Evolutionary conservation across 2,797 vertebrate species (phyloP).

Genomic region (Pogoniulus pusillus): DNA sequence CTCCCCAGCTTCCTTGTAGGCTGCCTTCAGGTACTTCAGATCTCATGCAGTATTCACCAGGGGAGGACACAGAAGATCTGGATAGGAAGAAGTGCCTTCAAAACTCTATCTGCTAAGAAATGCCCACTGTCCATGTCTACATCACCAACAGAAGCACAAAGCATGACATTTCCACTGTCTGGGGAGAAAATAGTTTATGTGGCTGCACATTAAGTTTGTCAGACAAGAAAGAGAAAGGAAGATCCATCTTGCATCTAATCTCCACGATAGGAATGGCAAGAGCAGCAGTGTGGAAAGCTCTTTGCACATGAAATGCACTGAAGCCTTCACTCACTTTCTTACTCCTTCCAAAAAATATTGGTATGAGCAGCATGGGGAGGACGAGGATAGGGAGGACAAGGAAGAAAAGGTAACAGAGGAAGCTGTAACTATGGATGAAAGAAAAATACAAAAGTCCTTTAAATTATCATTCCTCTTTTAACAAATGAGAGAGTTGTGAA

Average conservation of each 20-base stretch:
- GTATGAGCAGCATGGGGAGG: background rate
- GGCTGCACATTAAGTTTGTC: slow-evolving; percentile 25
- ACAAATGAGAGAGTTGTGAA: background rate
- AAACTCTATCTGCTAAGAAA: background rate
- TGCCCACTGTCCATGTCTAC: background rate
- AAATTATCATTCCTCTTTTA: too few species aligned
- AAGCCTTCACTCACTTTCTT: background rate
- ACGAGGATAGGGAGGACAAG: background rate
- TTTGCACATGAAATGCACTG: background rate
- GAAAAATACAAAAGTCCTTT: too few species aligned
- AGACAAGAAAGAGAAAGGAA: slow-evolving; percentile 20
- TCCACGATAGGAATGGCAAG: background rate
- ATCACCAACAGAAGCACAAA: background rate
- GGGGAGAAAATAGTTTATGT: slow-evolving; percentile 35
- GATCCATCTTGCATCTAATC: slow-evolving; percentile 19
- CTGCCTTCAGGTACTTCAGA: background rate
- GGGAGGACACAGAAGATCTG: background rate
- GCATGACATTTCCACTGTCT: background rate
- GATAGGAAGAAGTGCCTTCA: background rate
- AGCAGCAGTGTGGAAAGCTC: slow-evolving; percentile 25
- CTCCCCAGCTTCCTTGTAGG: too few species aligned
- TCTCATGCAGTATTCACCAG: background rate
- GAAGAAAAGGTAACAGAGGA: background rate
- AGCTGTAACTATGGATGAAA: background rate
- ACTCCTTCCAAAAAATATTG: background rate